Base-by-base conservation (phyloP, 1,140 invertebrate genomes). In the Sycobia sp. region DNA sequence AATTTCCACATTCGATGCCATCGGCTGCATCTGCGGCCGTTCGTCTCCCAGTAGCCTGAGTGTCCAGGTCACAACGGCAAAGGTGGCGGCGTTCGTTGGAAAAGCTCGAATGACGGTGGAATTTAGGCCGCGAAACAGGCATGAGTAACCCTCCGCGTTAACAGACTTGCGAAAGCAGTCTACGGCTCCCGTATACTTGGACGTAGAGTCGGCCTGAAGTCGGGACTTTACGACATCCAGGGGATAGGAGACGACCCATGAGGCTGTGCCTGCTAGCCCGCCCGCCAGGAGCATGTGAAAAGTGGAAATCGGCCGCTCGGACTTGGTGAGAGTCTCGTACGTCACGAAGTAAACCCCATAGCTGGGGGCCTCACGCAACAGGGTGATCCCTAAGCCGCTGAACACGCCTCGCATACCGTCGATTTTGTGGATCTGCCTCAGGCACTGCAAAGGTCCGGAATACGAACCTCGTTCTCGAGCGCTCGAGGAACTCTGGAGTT, bases 21-120 rank as follows among this genome's bases (percentile, higher is more conserved):
- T n/a, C n/a, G 46, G 5, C 16, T 9, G 3, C 9, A 7, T 9
- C 5, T 9, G 8, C 11, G 16, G 10, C 4, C 4, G 29, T 11
- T 51, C 49, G 4, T 44, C 47, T 0, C 69, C 72, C 7, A 76
- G 69, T 4, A 85, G 23, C 57, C 84, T 71, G 65, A 90, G 79
- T 0, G 86, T 86, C 89, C 91, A 93, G 4, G 89, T 89, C 14
- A 96, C 92, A 4, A 92, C 91, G 3, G 90, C 85, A 74, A 97
- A 96, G 32, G 92, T 95, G 2, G 91, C 91, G 0, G 93, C 95
- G 72, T 97, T 97, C n/a, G 90, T 91, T 0, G 95, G 93, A 79
- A 97, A 96, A 0, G 95, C 93, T 41, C 95, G 84, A 32, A 95
- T 75, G 14, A 93, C 75, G 0, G 93, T 91, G 0, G 93, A 91